Conservation (phyloP, 2,113 vertebrate genomes). For the Lophius piscatorius region DNA sequence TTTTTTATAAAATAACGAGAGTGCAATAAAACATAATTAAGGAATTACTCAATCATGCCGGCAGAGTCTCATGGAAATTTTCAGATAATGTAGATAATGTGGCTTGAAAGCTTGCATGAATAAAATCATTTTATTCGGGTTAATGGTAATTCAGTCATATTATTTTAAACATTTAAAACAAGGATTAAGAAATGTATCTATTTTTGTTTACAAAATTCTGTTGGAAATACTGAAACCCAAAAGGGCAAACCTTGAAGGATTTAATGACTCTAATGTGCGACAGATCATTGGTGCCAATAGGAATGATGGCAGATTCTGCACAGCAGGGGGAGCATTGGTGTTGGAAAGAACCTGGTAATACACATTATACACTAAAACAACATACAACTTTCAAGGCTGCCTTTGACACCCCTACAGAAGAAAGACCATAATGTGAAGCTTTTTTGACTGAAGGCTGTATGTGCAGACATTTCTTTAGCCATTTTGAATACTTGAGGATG, state of each 20-base stretch:
- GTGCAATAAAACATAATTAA: constrained; percentile 28
- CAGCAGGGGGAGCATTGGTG: constrained; percentile 74
- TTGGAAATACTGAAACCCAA: background rate
- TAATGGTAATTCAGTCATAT: background rate
- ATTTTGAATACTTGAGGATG: constrained; percentile 5
- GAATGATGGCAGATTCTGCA: constrained; percentile 28
- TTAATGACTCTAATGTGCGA: constrained; percentile 8
- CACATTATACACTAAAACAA: constrained; percentile 15
- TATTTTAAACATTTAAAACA: background rate
- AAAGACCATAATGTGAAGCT: background rate
- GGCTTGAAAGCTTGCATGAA: background rate
- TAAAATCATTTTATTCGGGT: background rate
- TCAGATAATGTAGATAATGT: background rate
- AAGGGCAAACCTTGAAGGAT: background rate
- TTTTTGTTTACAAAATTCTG: background rate
- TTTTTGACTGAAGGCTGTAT: background rate
- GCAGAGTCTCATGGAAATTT: background rate
- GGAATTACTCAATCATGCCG: constrained; percentile 7
- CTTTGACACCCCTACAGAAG: constrained; percentile 10
- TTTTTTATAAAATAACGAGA: constrained; percentile 7
- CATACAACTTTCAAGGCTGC: constrained; percentile 1
- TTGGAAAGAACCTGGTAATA: background rate
- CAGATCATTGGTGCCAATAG: constrained; percentile 8
- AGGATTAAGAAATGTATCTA: background rate
- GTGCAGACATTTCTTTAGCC: background rate